Evolutionary conservation across 2,113 vertebrate genomes (phyloP).

Genomic region (Vanacampus margaritifer): DNA sequence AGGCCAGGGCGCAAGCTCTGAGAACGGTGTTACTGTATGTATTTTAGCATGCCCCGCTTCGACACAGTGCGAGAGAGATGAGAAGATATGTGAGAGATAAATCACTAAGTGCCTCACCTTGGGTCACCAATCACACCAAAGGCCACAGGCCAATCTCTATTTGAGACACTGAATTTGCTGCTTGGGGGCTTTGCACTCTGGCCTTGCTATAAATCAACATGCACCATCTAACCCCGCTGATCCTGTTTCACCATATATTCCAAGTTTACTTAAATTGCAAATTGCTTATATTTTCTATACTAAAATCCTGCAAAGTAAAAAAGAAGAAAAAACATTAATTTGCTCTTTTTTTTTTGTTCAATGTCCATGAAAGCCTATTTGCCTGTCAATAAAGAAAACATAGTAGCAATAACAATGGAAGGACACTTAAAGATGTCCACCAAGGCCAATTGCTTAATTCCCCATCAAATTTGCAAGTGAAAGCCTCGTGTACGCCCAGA

Average conservation of each 20-base stretch:
- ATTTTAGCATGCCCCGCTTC: slow-evolving; percentile 48
- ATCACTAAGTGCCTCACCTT: slow-evolving; percentile 79
- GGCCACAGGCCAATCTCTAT: slow-evolving; percentile 78
- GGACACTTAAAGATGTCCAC: background rate
- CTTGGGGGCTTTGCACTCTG: slow-evolving; percentile 76
- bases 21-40: slow-evolving; percentile 31
- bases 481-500: background rate
- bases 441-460: background rate
- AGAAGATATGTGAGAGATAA: slow-evolving; percentile 76
- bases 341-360: too few relatives aligned
- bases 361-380: background rate
- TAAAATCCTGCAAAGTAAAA: slow-evolving; percentile 5
- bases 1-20: slow-evolving; percentile 44
- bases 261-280: slow-evolving; percentile 26
- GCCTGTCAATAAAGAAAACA: background rate
- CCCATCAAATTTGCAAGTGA: background rate
- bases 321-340: too few relatives aligned
- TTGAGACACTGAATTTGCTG: slow-evolving; percentile 77
- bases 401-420: background rate
- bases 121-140: slow-evolving; percentile 77
- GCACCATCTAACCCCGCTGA: slow-evolving; percentile 48
- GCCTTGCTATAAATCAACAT: slow-evolving; percentile 80
- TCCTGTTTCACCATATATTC: slow-evolving; percentile 21
- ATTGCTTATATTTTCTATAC: slow-evolving; percentile 22
- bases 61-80: slow-evolving; percentile 63